Evolutionary conservation across 2,888 invertebrate species (phyloP).

Genomic region (Deroplatys truncata): DNA sequence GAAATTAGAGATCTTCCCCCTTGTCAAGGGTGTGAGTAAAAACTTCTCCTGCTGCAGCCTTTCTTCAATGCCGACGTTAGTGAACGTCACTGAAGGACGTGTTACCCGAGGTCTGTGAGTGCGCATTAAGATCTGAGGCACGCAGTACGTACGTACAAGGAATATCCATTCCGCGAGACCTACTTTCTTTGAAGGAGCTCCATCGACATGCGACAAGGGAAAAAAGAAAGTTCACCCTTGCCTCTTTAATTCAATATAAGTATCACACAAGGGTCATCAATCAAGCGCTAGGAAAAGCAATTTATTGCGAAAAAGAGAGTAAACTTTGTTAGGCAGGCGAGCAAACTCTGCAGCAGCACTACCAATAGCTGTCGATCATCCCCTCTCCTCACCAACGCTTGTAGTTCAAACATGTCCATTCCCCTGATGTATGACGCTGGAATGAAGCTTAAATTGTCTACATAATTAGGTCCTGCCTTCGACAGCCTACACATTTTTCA

Average conservation of each 20-base stretch:
- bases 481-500: background rate
- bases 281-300: slow-evolving; percentile 6
- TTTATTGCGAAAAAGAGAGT: slow-evolving; percentile 7
- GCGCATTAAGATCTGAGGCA: background rate
- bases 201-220: background rate
- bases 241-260: background rate
- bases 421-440: background rate
- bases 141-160: background rate
- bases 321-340: background rate
- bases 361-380: background rate
- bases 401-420: background rate
- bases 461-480: background rate
- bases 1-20: no score
- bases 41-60: no score
- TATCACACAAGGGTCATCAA: background rate
- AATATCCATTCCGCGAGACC: background rate
- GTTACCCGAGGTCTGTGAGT: background rate
- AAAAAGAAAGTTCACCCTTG: background rate
- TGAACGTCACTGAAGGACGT: background rate
- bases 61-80: background rate
- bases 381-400: no score
- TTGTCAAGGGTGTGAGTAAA: no score
- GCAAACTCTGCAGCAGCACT: background rate
- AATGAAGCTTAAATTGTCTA: background rate
- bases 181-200: background rate